A percentile compares a stretch with the other conserved stretches of the same genome.
Evolutionary conservation across 1,140 invertebrate genomes (phyloP).

Genomic region (Sitobion miscanthi): DNA sequence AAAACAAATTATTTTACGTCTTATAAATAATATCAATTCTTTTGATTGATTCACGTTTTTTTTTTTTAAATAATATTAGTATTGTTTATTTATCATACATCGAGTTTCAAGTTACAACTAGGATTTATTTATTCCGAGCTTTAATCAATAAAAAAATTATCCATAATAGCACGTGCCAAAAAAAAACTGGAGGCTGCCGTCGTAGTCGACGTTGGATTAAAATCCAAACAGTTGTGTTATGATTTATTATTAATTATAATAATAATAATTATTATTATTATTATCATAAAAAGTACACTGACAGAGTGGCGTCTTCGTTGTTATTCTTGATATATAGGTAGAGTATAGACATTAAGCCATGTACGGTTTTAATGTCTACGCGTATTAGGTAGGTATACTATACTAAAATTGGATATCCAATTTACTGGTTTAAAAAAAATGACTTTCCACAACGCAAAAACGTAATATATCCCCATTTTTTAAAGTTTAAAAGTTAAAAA

Average conservation of each 20-base stretch:
- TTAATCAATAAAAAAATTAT: not conserved
- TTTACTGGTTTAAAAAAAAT: not conserved
- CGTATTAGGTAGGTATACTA: not conserved
- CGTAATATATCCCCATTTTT: not conserved
- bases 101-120: not conserved
- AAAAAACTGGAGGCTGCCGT: not conserved
- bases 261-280: not conserved
- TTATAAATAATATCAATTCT: not conserved
- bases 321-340: not conserved
- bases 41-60: not conserved
- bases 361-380: too few species aligned
- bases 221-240: not conserved
- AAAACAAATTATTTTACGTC: not conserved
- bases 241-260: not conserved
- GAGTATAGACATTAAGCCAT: not conserved
- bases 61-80: too few species aligned
- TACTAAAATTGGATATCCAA: not conserved
- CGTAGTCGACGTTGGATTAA: not conserved
- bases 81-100: not conserved
- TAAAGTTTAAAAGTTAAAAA: not conserved
- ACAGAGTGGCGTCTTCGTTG: not conserved
- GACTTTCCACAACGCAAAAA: not conserved
- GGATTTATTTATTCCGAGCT: not conserved
- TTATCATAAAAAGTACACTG: not conserved
- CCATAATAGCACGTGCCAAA: not conserved